Evolutionary conservation across 2,797 vertebrate species (phyloP).

Genomic region (Cynodonichthys magdalenae): DNA sequence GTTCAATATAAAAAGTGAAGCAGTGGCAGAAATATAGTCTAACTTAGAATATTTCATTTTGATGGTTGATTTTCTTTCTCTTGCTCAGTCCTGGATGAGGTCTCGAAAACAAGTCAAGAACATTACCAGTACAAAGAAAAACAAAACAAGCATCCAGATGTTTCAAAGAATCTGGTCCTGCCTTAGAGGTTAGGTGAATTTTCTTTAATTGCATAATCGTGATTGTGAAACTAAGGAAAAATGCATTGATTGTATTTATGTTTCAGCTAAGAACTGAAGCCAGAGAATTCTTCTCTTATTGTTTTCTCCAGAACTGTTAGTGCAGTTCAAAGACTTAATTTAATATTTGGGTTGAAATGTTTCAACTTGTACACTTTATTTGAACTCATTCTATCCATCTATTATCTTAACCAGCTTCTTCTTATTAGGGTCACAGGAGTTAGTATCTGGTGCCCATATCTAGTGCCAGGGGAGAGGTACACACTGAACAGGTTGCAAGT

Average conservation of each 20-base stretch:
- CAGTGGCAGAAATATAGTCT: not conserved
- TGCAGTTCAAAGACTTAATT: too few species aligned
- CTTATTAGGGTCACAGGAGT: too few species aligned
- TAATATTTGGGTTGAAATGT: too few species aligned
- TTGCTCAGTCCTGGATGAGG: not conserved
- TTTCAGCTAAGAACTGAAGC: too few species aligned
- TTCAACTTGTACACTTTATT: too few species aligned
- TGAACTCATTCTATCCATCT: too few species aligned
- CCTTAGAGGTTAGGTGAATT: constrained; percentile 6
- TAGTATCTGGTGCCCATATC: too few species aligned
- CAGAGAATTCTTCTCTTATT: not conserved
- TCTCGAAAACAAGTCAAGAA: constrained; percentile 3
- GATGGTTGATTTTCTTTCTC: not conserved
- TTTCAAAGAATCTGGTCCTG: constrained; percentile 31
- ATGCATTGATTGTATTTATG: not conserved
- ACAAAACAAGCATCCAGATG: constrained; percentile 34
- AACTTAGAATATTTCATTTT: not conserved
- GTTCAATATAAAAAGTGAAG: not conserved
- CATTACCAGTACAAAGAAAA: not conserved
- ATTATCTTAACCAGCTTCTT: too few species aligned
- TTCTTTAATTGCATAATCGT: constrained; percentile 48
- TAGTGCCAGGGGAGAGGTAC: too few species aligned
- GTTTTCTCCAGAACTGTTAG: not conserved
- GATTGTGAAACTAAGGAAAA: not conserved
- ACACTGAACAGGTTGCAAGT: too few species aligned